Conservation (phyloP, 2,888 invertebrate species). For the Sturmia bella region DNA sequence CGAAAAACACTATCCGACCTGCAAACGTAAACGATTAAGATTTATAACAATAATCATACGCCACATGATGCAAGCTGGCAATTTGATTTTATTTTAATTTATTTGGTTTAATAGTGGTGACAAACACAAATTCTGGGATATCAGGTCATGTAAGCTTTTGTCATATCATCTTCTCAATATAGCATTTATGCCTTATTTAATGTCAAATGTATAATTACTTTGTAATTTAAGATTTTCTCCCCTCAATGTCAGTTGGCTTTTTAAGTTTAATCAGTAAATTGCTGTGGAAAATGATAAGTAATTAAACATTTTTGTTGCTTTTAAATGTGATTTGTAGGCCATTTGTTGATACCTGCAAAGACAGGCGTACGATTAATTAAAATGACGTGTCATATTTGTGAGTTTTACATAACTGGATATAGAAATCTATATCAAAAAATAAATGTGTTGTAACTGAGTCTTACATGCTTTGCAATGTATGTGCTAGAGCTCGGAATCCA, state of each 20-base stretch:
- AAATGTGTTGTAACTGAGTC: too few relatives aligned
- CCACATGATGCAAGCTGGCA: conserved; percentile 1
- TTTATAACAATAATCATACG: conserved; percentile 40
- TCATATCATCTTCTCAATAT: conserved; percentile 25
- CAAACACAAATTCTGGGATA: conserved; percentile 21
- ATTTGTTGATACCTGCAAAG: background rate
- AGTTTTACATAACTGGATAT: too few relatives aligned
- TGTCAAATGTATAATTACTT: conserved; percentile 18
- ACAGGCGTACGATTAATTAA: too few relatives aligned
- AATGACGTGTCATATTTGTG: too few relatives aligned
- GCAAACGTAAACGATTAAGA: background rate
- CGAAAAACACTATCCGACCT: too few relatives aligned
- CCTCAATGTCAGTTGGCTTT: conserved; percentile 27
- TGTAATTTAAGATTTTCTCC: conserved; percentile 6
- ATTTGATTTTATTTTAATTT: conserved; percentile 27
- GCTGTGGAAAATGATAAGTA: conserved; percentile 34
- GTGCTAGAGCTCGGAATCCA: too few relatives aligned
- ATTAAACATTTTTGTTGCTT: conserved; percentile 20
- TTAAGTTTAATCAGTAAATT: conserved; percentile 48
- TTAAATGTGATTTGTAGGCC: background rate
- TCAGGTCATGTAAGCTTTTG: conserved; percentile 19
- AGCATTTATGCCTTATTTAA: conserved; percentile 12
- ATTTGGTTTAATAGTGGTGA: conserved; percentile 28
- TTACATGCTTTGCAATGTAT: too few relatives aligned
- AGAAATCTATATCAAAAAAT: too few relatives aligned